Percentiles rank a stretch among this genome's conserved stretches.
phyloP scores from a whole-genome alignment of 2,113 vertebrate genomes.

The Melospiza georgiana region DNA sequence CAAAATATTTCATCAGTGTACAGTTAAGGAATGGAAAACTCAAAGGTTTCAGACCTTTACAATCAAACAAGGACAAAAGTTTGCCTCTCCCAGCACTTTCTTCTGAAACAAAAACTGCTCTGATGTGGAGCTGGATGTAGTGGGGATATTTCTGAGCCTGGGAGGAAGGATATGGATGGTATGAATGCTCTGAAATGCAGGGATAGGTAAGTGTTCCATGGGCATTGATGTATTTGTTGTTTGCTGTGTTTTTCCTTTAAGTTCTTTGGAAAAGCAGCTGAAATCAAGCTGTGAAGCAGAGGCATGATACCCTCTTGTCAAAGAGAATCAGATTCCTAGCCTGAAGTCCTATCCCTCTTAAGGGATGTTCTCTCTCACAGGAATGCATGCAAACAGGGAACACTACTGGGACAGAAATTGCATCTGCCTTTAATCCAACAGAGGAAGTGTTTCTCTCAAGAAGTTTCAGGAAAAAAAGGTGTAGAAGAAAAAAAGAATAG shows the following conservation, averaged over 20 bases:
- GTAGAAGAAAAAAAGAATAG: background rate
- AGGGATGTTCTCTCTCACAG: background rate
- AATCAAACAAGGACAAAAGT: background rate
- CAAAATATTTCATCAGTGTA: conserved; percentile 5
- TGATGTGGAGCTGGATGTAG: background rate
- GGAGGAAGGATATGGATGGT: background rate
- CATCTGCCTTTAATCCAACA: background rate
- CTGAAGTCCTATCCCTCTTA: background rate
- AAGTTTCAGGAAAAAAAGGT: background rate
- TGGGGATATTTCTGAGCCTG: background rate
- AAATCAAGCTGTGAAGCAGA: background rate
- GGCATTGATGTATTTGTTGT: background rate
- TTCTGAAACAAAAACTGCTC: background rate
- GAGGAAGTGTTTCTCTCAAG: background rate
- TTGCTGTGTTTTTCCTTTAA: background rate
- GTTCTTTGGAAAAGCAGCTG: background rate
- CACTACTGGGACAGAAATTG: background rate
- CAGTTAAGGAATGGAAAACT: conserved; percentile 30
- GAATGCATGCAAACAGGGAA: background rate
- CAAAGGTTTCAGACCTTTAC: conserved; percentile 28
- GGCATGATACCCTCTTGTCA: background rate
- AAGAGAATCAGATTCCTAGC: background rate
- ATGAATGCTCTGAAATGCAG: background rate
- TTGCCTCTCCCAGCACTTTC: background rate
- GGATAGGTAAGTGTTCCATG: background rate